Percentiles rank a stretch among this genome's conserved stretches.
Evolutionary conservation across 1,140 invertebrate species (phyloP).

Genomic region (Psilanteris sp.): DNA sequence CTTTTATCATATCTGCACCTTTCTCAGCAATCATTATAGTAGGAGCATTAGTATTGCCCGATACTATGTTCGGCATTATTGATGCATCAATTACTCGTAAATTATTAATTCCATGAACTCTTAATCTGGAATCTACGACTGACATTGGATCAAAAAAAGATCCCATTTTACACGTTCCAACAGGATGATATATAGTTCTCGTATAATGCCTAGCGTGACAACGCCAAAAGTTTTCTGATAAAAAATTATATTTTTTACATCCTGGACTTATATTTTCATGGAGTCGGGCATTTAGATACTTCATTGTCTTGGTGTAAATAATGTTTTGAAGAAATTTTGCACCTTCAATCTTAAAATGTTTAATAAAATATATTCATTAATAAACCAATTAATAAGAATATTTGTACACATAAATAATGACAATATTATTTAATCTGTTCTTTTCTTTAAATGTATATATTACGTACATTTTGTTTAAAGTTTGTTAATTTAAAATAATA

Average conservation of each 20-base stretch:
- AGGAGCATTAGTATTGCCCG: constrained; percentile 85
- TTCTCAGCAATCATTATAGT: constrained; percentile 86
- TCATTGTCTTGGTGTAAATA: constrained; percentile 83
- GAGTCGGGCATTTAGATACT: constrained; percentile 82
- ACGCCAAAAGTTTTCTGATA: constrained; percentile 85
- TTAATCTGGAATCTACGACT: constrained; percentile 16
- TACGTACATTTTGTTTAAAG: too few relatives aligned
- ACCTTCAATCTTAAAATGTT: constrained; percentile 84
- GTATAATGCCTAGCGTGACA: constrained; percentile 86
- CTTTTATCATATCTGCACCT: constrained; percentile 83
- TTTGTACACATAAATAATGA: too few relatives aligned
- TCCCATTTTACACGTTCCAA: constrained; percentile 72
- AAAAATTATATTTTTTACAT: constrained; percentile 80
- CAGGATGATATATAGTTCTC: constrained; percentile 85
- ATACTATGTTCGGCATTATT: constrained; percentile 85
- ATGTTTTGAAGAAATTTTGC: constrained; percentile 84
- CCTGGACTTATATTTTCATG: constrained; percentile 83
- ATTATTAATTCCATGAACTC: constrained; percentile 74
- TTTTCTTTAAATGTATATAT: too few relatives aligned
- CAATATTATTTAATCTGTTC: too few relatives aligned
- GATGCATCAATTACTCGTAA: constrained; percentile 86
- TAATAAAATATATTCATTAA: too few relatives aligned
- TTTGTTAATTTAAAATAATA: too few relatives aligned
- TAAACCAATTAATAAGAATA: too few relatives aligned
- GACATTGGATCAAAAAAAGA: constrained; percentile 10